Base-by-base conservation (phyloP, 2,797 vertebrate species). In the Malacoraja senta region DNA sequence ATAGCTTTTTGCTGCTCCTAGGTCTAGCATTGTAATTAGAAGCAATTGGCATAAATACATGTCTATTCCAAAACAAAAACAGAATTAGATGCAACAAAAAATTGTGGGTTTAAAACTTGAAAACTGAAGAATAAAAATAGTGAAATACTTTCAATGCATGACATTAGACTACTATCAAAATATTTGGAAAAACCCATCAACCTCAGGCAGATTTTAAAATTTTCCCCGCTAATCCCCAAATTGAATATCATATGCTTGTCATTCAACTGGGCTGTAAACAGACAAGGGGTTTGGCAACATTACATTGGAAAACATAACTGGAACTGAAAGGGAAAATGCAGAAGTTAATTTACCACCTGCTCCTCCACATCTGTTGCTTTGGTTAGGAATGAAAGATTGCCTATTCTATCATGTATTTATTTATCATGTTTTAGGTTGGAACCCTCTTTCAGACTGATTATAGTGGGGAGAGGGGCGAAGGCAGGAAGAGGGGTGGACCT, bases 281-380 rank as follows among this genome's bases (percentile, higher is more conserved):
- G 81, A 61, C 53, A 84, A 84, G 26, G 44, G 81, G 53, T 84
- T 81, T 81, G 79, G 79, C 79, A 81, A 81, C 35, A 8, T 81
- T n/a, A 84, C 26, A 61, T 32, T 61, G 53, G 81, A 84, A 84
- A 84, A 84, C 3, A 9, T 61, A 84, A 61, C 3, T n/a, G 81
- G 81, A 61, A 84, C 58, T 29, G 26, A 84, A 84, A 84, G 53
- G 81, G 53, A 53, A 58, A 84, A 61, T 61, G 81, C 24, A 84
- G 81, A 84, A 83, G 81, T 29, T 84, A 26, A 61, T 84, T 61
- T 61, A n/a, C 44, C 29, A 84, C 58, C 26, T n/a, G 9, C 53
- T 83, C 29, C 24, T 29, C 81, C 53, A 84, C 53, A n/a, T 84
- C 53, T 84, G 53, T 29, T 84, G 81, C 53, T 29, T 84, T 84